These are phyloP conservation scores for Silurus meridionalis DNA, from an alignment of 2,113 vertebrate genomes.

Conservation along the genomic window DNA sequence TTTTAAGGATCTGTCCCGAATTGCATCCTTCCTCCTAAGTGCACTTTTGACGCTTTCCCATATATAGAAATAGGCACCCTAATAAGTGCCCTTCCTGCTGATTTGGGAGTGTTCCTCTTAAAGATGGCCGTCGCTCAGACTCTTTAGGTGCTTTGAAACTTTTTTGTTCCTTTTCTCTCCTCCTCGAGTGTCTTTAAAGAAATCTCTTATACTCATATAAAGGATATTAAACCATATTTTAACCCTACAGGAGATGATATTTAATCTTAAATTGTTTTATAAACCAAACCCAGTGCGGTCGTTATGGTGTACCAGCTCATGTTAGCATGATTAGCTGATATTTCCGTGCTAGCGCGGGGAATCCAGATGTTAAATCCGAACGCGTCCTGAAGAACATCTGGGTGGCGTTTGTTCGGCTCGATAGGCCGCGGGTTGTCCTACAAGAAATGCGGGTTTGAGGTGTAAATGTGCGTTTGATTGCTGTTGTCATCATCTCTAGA, in stretches of 20 bases:
- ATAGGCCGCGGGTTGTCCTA: no score
- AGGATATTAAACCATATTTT: not conserved
- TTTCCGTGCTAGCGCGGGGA: not conserved
- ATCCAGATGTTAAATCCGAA: not conserved
- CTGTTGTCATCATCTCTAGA: not conserved
- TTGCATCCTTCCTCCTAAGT: not conserved
- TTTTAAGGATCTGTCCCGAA: not conserved
- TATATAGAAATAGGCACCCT: not conserved
- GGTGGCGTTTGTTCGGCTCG: no score
- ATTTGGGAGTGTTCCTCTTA: not conserved
- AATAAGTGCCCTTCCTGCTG: not conserved
- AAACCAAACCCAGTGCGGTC: not conserved
- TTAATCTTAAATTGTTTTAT: not conserved
- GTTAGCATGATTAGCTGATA: not conserved
- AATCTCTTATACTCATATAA: not conserved
- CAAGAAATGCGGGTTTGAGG: not conserved
- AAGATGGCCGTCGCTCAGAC: constrained; percentile 9
- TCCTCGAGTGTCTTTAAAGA: not conserved
- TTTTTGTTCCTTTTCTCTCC: not conserved
- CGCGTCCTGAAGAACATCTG: not conserved
- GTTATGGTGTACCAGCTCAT: not conserved
- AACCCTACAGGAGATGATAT: not conserved
- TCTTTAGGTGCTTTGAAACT: constrained; percentile 20
- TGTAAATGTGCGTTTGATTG: not conserved
- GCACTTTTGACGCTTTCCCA: not conserved